Evolutionary conservation across 2,888 invertebrate genomes (phyloP), one percentile per base, ranked within the genome.

Genomic region (Adelphocoris suturalis): DNA sequence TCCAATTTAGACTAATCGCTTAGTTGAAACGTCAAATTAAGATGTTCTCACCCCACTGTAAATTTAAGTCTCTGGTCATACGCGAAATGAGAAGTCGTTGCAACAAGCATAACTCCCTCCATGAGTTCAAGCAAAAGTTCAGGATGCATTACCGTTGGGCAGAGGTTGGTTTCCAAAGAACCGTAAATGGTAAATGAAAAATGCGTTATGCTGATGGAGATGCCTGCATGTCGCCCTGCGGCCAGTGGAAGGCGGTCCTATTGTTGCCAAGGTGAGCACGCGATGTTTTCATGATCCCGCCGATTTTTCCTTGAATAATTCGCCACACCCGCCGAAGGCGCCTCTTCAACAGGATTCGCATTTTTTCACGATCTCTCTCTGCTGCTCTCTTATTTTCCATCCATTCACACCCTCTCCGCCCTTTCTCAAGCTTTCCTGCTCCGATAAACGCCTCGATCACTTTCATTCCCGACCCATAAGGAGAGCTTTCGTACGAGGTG

Each of bases 271-370:
- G 23, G 68, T 68, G 68, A 68, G 23, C 68, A 68, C 61, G 68
- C 68, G 68, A 68, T 68, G 68, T 68, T 68, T 68, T 23, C 68
- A 68, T 68, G 68, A 23, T 68, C 23, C 68, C 61, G 19, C 61
- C n/a, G 19, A 23, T 23, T 68, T 68, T 68, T 68, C 68, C 68
- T 68, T 68, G 68, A 68, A 68, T 68, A 68, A 68, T 68, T 23
- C 68, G 68, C 68, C 19, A 68, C 68, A 68, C 61, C 9, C n/a
- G 19, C 68, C 23, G 23, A 19, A 68, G 68, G 68, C 68, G 68
- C 68, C 68, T 68, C 68, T 68, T 68, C 68, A 11, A 19, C 68
- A 23, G 68, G 68, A 68, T 68, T 68, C 68, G 68, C 68, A 68
- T 68, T 19, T 68, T 68, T 68, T 68, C 68, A 68, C 68, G 68